phyloP scores from a whole-genome alignment of 2,113 vertebrate genomes.

The Calypte anna region DNA sequence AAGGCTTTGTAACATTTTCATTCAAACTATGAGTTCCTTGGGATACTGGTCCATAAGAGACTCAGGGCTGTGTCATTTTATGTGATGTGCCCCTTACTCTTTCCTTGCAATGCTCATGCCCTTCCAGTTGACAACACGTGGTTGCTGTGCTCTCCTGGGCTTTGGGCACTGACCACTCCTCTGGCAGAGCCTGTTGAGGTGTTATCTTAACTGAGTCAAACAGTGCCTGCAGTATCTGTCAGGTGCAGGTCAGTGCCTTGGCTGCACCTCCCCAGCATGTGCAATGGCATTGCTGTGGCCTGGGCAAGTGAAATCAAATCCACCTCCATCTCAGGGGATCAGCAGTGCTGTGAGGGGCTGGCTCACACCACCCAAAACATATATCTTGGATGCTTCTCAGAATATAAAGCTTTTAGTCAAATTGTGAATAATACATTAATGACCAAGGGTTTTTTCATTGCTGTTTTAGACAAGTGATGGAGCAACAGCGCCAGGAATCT shows the following conservation, averaged over 20 bases:
- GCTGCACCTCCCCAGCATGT: fast-evolving
- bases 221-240: background rate
- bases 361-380: fast-evolving
- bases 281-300: background rate
- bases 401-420: background rate
- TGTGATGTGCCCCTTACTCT: background rate
- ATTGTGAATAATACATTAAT: background rate
- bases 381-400: background rate
- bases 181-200: background rate
- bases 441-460: background rate
- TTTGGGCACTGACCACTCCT: background rate
- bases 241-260: background rate
- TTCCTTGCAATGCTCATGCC: background rate
- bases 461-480: conserved; percentile 92
- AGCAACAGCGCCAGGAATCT: conserved; percentile 92
- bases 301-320: background rate
- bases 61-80: background rate
- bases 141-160: background rate
- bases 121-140: background rate
- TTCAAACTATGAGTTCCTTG: background rate
- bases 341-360: background rate
- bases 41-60: background rate
- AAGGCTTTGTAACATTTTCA: background rate
- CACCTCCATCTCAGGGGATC: background rate
- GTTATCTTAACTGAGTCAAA: background rate